Base-by-base conservation (phyloP, 2,113 vertebrate species). In the Leuciscus idus region DNA sequence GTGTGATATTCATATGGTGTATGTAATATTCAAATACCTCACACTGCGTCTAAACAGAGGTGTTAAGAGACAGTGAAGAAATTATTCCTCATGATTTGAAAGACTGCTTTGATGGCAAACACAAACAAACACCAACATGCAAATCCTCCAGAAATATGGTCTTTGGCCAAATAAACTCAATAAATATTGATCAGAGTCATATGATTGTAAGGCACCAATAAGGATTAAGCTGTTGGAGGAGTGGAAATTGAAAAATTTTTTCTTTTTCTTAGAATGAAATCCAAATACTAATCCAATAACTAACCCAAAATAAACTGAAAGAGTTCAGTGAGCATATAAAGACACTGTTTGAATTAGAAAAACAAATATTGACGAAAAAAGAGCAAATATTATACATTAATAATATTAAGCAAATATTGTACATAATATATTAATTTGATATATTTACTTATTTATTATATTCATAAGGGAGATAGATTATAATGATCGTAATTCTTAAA, bases 101-200 rank as follows among this genome's bases (percentile, higher is more conserved):
- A 48, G 72, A 75, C 72, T 48, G n/a, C n/a, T 75, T 75, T 75
- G n/a, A 48, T n/a, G 46, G 12, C 11, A 8, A 48, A 48, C 43
- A 75, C 72, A 48, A 75, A 75, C n/a, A 75, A 13, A 28, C 6
- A 48, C 23, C 39, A 75, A 48, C n/a, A 28, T 75, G 72, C 43
- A 75, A 75, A 75, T 75, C 6, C 6, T 26, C n/a, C 72, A 48
- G 72, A 17, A 26, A 75, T 26, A 48, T 75, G 23, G 72, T 6
- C n/a, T 15, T 28, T 75, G 2, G 72, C 12, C 13, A 48, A 48
- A 48, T 28, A 75, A 75, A 48, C 43, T 72, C 68, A 72, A 72
- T n/a, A 43, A 72, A 72, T 72, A 39, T 72, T 43, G 68, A 72
- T 72, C 68, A 39, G 68, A 23, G 33, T 72, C 19, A 72, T 48